Evolutionary conservation across 2,113 vertebrate genomes (phyloP).

Genomic region (Xiphophorus maculatus): DNA sequence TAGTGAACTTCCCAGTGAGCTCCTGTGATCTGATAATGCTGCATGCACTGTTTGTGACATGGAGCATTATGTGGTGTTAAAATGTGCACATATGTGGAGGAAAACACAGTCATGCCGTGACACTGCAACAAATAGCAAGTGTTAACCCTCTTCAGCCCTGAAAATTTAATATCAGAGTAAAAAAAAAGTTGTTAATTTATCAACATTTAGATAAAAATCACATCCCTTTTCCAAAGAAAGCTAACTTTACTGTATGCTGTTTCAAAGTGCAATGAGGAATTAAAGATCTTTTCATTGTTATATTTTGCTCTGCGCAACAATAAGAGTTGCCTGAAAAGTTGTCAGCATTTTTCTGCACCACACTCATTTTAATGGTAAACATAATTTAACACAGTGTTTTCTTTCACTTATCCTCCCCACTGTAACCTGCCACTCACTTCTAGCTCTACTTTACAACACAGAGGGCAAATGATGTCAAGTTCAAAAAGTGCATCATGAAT

Average conservation of each 20-base stretch:
- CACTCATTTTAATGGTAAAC: background rate
- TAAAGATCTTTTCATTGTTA: background rate
- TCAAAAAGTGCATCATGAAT: constrained; percentile 80
- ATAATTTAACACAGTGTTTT: constrained; percentile 10
- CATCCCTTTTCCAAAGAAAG: constrained; percentile 64
- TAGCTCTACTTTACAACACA: constrained; percentile 47
- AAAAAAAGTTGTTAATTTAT: constrained; percentile 33
- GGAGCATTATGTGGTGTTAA: constrained; percentile 46
- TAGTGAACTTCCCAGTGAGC: constrained; percentile 26
- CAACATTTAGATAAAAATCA: constrained; percentile 58
- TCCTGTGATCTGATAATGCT: constrained; percentile 51
- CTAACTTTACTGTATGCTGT: constrained; percentile 53
- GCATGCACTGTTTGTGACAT: constrained; percentile 74
- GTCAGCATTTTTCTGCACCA: constrained; percentile 20
- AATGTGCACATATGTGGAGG: constrained; percentile 36
- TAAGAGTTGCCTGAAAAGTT: background rate
- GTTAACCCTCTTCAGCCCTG: constrained; percentile 68
- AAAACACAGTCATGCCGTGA: constrained; percentile 80
- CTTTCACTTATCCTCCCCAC: constrained; percentile 34
- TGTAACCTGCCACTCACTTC: constrained; percentile 48
- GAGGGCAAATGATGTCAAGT: constrained; percentile 59
- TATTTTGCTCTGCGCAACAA: constrained; percentile 17
- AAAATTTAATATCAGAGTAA: constrained; percentile 60
- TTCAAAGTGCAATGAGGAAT: constrained; percentile 43
- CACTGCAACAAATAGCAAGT: constrained; percentile 64